These are phyloP conservation scores for Aphidoletes aphidimyza DNA, from an alignment of 2,888 invertebrate species.

Conservation along the genomic window DNA sequence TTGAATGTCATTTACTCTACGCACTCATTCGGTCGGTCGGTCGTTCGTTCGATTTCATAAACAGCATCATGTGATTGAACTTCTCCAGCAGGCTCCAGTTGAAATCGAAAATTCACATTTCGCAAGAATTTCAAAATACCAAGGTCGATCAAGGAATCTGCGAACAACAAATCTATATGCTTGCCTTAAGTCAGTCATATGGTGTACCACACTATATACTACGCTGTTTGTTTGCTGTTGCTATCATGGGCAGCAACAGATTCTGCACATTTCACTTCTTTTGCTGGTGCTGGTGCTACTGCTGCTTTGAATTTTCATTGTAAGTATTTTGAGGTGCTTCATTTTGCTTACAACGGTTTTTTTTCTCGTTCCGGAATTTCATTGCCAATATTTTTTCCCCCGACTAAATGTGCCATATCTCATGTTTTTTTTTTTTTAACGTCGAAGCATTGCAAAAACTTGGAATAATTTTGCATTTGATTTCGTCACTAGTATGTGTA, in stretches of 20 bases:
- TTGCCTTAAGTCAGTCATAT: too few species aligned
- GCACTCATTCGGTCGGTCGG: too few species aligned
- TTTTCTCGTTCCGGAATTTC: neutral
- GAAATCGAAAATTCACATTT: neutral
- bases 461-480: conserved; percentile 5
- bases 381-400: neutral
- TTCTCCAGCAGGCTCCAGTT: neutral
- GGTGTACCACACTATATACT: too few species aligned
- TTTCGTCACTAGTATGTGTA: conserved; percentile 12
- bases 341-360: neutral
- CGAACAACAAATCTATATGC: too few species aligned
- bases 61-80: neutral
- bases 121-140: too few species aligned
- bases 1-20: neutral
- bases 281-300: too few species aligned
- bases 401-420: neutral
- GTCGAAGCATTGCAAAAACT: neutral
- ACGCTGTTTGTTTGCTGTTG: too few species aligned
- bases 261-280: too few species aligned
- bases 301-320: neutral
- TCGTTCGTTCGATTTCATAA: neutral
- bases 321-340: neutral
- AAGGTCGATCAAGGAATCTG: too few species aligned
- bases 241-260: too few species aligned
- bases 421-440: neutral